Base-by-base conservation (phyloP, 2,113 vertebrate genomes). In the Calidris pugnax region DNA sequence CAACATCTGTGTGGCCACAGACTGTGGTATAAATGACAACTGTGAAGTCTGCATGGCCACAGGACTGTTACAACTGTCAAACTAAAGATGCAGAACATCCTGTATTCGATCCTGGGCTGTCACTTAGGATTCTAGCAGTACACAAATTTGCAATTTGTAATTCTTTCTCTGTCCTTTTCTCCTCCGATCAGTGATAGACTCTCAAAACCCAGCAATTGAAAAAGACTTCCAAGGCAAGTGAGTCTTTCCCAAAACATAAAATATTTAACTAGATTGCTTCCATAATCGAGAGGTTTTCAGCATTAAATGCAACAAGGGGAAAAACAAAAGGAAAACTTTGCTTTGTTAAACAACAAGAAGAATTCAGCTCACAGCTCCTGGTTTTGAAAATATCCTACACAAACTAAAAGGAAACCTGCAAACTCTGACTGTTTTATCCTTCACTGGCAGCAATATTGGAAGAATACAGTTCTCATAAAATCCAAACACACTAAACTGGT, bases 51-150 rank as follows among this genome's bases (percentile, higher is more conserved):
- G 39, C 45, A 72, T 59, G 77, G 90, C 95, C 88, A 94, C 51
- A 45, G 93, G 95, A 94, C 73, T 86, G 51, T 93, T 81, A 39
- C 95, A 75, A 88, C 90, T 93, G 94, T 95, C 96, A 97, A 8
- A 75, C 7, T 50, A 30, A 56, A 90, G 76, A 93, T 53, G 64
- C 43, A 78, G 56, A 92, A 90, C 32, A 95, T 91, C 83, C 76
- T 83, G 7, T 1, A 89, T 57, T 85, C 96, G 90, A 53, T 95
- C 73, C 69, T 60, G 51, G 43, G 19, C 9, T 97, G 96, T 97
- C 96, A 95, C 92, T 94, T 94, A 28, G 0, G 0, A 92, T 97
- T 90, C 86, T 4, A 93, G 73, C 4, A n/a, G 73, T 11, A 84
- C 9, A 60, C 50, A 92, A 14, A 85, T 89, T 7, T 75, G 85